Base-by-base conservation (phyloP, 2,888 invertebrate species). In the Pterostichus niger region DNA sequence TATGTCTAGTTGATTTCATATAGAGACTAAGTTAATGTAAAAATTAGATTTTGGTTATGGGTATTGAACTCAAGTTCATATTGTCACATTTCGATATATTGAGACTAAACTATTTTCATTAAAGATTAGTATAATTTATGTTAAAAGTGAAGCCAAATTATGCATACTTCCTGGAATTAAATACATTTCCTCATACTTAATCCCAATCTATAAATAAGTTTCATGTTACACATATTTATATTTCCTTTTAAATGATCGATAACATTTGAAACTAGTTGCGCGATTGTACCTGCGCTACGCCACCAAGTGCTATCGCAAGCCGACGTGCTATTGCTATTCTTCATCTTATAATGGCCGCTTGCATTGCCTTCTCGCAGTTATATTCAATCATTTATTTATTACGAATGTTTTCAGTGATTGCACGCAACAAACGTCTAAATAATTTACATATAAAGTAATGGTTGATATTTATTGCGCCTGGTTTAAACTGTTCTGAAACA, bases 361-460 rank as follows among this genome's bases (percentile, higher is more conserved):
- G 68, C 75, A 15, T 75, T 44, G 40, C 49, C 73, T 46, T 10
- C 17, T 13, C 68, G 11, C 44, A 7, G n/a, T 49, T 49, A 75
- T 52, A 79, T 79, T 68, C 64, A 79, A 79, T 79, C 61, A 79
- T 79, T 79, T 79, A 79, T 79, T 79, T 79, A 79, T 64, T 79
- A 79, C 77, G 77, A 54, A 77, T 77, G 77, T 77, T 77, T 79
- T 61, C 33, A 64, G 68, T 68, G 79, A 79, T 79, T 68, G 79
- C 64, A 79, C 52, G 79, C 79, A 79, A 79, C 49, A 33, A 68
- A 49, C 31, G 79, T 79, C 79, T n/a, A 64, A 77, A 64, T 79
- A 79, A 79, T 79, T 79, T 79, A 79, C 79, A 79, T 68, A 79
- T 79, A 79, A 79, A 79, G 64, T 77, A 77, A 77, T 77, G 56